Conservation (phyloP, 2,113 vertebrate species). For the Orcinus orca region DNA sequence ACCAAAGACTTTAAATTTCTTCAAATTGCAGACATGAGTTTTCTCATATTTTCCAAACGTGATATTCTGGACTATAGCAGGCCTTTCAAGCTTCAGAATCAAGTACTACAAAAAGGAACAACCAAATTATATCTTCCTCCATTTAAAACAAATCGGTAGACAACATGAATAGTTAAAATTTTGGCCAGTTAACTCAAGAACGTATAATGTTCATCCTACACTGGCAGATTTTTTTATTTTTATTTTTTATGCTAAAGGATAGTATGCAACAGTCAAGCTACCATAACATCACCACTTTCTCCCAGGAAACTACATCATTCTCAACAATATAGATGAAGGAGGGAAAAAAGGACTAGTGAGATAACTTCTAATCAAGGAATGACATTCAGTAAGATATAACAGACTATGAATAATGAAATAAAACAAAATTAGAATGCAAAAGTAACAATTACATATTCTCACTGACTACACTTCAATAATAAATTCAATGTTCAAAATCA, state of each 20-base stretch:
- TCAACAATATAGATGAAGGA: neutral
- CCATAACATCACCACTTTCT: neutral
- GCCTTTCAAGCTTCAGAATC: conserved; percentile 97
- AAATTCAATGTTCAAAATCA: conserved; percentile 24
- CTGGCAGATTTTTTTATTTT: neutral
- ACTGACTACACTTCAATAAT: neutral
- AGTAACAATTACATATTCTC: neutral
- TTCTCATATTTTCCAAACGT: conserved; percentile 99
- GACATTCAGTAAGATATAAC: neutral
- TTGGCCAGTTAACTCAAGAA: neutral
- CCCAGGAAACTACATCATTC: neutral
- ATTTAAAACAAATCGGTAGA: conserved; percentile 12
- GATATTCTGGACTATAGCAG: conserved; percentile 97
- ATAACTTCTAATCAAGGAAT: neutral
- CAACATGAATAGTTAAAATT: conserved; percentile 13
- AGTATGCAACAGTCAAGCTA: neutral
- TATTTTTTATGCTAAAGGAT: neutral
- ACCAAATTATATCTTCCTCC: conserved; percentile 40
- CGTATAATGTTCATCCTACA: neutral
- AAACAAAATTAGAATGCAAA: conserved; percentile 32
- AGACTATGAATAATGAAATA: conserved; percentile 5
- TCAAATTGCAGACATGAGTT: conserved; percentile 98
- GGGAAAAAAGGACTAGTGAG: neutral
- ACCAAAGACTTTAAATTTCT: conserved; percentile 99
- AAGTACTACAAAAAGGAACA: conserved; percentile 88